Percentiles rank a stretch among this genome's conserved stretches.
phyloP scores from a whole-genome alignment of 2,888 invertebrate species.

The Eulithis prunata region DNA sequence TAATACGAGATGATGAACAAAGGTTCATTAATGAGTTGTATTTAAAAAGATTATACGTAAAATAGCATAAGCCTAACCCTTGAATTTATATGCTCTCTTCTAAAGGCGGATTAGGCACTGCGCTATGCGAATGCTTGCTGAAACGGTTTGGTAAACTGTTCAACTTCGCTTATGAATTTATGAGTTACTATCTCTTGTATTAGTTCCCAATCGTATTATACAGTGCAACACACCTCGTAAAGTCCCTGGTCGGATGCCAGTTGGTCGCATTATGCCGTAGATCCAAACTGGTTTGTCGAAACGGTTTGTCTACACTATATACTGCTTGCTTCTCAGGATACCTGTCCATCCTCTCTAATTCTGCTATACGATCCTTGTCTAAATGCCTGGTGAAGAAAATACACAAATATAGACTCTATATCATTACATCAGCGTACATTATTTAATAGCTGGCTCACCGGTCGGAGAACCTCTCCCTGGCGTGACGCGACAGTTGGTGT shows the following conservation, averaged over 20 bases:
- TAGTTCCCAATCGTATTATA: background rate
- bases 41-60: no score
- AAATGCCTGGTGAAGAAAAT: conserved; percentile 61
- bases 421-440: background rate
- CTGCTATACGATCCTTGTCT: conserved; percentile 77
- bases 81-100: no score
- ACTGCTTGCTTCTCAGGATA: conserved; percentile 81
- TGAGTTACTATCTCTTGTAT: no score
- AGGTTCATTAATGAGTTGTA: no score
- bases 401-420: background rate
- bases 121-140: no score
- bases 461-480: conserved; percentile 77
- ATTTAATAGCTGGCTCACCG: conserved; percentile 53
- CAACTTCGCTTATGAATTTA: no score
- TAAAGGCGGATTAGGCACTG: no score
- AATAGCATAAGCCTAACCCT: no score
- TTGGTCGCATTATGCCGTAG: conserved; percentile 71
- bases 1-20: no score
- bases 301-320: conserved; percentile 81
- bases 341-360: conserved; percentile 77
- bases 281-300: conserved; percentile 79
- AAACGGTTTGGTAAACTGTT: no score
- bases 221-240: conserved; percentile 65
- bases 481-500: conserved; percentile 74
- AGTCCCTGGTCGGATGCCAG: conserved; percentile 80